phyloP scores from a whole-genome alignment of 2,888 invertebrate species.

The Silvanus unidentatus region DNA sequence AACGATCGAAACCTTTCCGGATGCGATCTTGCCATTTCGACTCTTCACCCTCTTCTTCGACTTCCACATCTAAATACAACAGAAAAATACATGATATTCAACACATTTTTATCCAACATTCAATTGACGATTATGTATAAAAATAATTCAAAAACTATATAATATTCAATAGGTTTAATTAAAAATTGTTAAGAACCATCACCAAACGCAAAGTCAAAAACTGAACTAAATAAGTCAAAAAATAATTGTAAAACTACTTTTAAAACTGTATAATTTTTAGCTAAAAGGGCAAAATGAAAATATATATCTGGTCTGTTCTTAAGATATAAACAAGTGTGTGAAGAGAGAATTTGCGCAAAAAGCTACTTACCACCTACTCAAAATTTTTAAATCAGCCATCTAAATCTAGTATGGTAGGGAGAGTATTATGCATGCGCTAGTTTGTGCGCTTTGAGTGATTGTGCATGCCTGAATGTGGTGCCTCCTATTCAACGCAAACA shows the following conservation, averaged over 20 bases:
- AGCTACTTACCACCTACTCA: slow-evolving; percentile 43
- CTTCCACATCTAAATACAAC: slow-evolving; percentile 51
- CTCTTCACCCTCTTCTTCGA: slow-evolving; percentile 67
- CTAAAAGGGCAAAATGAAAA: slow-evolving; percentile 1
- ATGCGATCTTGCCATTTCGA: slow-evolving; percentile 91
- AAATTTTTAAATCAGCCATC: slow-evolving; percentile 39
- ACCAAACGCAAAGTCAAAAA: not conserved
- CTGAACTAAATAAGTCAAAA: not conserved
- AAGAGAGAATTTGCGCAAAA: slow-evolving; percentile 35
- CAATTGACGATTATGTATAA: too few species aligned
- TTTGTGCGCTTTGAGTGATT: slow-evolving; percentile 42
- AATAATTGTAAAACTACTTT: not conserved
- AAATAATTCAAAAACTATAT: too few species aligned
- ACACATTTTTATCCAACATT: not conserved
- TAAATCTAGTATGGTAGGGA: slow-evolving; percentile 45
- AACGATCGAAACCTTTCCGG: slow-evolving; percentile 87
- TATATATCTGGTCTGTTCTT: not conserved
- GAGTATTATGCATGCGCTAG: slow-evolving; percentile 44
- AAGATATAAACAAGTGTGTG: not conserved
- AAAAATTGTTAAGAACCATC: not conserved
- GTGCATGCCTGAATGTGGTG: slow-evolving; percentile 47
- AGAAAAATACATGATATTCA: too few species aligned
- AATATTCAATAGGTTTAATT: not conserved
- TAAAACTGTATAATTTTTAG: not conserved
- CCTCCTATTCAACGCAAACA: slow-evolving; percentile 46